Evolutionary conservation across 2,797 vertebrate species (phyloP), one percentile per base, ranked within the genome.

Genomic region (Phyllotis vaccarum): DNA sequence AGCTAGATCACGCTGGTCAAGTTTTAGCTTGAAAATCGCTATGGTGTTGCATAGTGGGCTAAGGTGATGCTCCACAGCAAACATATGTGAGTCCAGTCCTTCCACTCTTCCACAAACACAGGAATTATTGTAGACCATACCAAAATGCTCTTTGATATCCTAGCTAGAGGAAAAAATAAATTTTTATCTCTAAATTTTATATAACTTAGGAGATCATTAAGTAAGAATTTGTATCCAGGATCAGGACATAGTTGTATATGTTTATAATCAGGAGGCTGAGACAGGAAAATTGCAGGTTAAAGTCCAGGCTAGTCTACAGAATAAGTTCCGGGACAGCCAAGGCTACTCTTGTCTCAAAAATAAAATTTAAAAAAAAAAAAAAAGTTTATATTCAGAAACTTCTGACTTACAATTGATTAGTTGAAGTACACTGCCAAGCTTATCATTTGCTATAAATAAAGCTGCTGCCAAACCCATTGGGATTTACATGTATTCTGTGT

Each of bases 121-220:
- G 91, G 91, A n/a, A 54, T 85, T 93, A 21, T 91, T 94, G 13
- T 66, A 92, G 58, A 60, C 37, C 49, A 83, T 56, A 88, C 43
- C 70, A 88, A 49, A 88, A 31, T 91, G 37, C 54, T 96, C 0
- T 72, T 92, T 52, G 64, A 52, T 91, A 89, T 31, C 6, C 40
- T 91, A 14, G 3, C 95, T 97, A 62, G 94, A 94, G 94, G 86
- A 95, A 31, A 96, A 93, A 83, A 79, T 49, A 83, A 80, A 92
- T 96, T 29, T 52, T 91, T 92, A 95, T 85, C 70, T 93, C 46
- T 92, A 66, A 22, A 80, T 16, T 91, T 94, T 80, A 37, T 95
- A 79, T 81, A 29, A 75, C 31, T 94, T 62, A 95, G 37, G 16
- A 93, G 96, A 58, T 82, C 54, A 87, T 19, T 82, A 17, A 90